A percentile compares a stretch with the other conserved stretches of the same genome.
These are phyloP conservation scores for Chironomus tepperi DNA, from an alignment of 1,140 invertebrate genomes.

Conservation along the genomic window DNA sequence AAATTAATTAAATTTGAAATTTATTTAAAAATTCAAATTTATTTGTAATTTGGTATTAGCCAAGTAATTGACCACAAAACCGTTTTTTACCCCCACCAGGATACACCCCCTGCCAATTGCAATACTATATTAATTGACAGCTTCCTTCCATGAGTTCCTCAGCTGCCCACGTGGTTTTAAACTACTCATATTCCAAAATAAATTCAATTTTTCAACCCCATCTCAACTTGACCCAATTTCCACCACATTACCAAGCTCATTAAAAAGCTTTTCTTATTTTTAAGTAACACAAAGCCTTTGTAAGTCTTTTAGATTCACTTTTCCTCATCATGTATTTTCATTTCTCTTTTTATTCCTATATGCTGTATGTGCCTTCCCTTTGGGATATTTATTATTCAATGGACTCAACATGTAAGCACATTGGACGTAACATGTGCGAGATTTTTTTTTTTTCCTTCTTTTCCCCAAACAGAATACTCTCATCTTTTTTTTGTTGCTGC, in stretches of 20 bases:
- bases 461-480: background rate
- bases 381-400: constrained; percentile 14
- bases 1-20: too few relatives aligned
- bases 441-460: background rate
- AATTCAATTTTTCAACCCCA: too few relatives aligned
- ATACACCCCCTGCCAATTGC: too few relatives aligned
- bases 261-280: constrained; percentile 10
- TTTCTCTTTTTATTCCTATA: background rate
- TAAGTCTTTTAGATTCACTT: constrained; percentile 13
- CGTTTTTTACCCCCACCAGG: too few relatives aligned
- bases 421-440: background rate
- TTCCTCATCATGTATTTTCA: background rate
- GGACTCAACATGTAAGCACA: constrained; percentile 11
- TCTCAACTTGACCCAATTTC: background rate
- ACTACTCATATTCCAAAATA: too few relatives aligned
- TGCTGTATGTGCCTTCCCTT: background rate
- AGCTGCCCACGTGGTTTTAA: too few relatives aligned
- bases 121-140: too few relatives aligned
- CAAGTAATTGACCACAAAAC: too few relatives aligned
- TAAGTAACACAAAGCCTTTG: background rate
- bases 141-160: too few relatives aligned
- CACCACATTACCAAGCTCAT: background rate
- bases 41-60: too few relatives aligned
- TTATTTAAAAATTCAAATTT: too few relatives aligned
- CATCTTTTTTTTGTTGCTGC: too few relatives aligned